phyloP scores from a whole-genome alignment of 92 coral and sea anemone species.

The Actinernus sp. region DNA sequence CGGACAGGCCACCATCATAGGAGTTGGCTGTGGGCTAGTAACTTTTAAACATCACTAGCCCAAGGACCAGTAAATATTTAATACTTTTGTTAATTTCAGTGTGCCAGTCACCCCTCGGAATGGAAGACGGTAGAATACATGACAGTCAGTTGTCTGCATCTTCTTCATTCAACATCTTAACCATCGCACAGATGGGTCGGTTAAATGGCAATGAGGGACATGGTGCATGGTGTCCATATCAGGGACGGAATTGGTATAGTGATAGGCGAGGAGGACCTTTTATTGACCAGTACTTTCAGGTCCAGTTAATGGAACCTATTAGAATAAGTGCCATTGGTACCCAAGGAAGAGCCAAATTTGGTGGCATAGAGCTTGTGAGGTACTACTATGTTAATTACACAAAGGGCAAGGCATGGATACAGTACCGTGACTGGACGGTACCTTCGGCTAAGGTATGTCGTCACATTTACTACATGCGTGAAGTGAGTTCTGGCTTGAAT shows the following conservation, averaged over 20 bases:
- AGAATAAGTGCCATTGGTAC: conserved; percentile 67
- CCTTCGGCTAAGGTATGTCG: conserved; percentile 13
- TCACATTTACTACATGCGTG: too few species aligned
- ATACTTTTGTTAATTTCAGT: too few species aligned
- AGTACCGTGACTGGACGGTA: conserved; percentile 14
- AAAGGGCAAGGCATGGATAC: background rate
- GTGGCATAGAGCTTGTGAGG: conserved; percentile 53
- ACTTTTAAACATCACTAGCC: too few species aligned
- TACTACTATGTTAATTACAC: conserved; percentile 50
- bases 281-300: conserved; percentile 60
- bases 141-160: conserved; percentile 69
- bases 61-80: too few species aligned
- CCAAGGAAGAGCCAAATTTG: conserved; percentile 61
- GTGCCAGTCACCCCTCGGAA: conserved; percentile 72
- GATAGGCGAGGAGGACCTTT: conserved; percentile 30
- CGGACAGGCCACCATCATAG: too few species aligned
- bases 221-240: conserved; percentile 92
- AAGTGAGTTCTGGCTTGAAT: too few species aligned
- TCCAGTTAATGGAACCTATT: conserved; percentile 30
- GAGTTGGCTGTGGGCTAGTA: too few species aligned
- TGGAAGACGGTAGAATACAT: conserved; percentile 71
- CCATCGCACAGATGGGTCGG: conserved; percentile 55
- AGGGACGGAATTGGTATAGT: background rate
- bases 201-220: conserved; percentile 11
- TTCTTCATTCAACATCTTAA: background rate